Conservation (phyloP, 2,888 invertebrate genomes). For the Tryphoninae sp. region DNA sequence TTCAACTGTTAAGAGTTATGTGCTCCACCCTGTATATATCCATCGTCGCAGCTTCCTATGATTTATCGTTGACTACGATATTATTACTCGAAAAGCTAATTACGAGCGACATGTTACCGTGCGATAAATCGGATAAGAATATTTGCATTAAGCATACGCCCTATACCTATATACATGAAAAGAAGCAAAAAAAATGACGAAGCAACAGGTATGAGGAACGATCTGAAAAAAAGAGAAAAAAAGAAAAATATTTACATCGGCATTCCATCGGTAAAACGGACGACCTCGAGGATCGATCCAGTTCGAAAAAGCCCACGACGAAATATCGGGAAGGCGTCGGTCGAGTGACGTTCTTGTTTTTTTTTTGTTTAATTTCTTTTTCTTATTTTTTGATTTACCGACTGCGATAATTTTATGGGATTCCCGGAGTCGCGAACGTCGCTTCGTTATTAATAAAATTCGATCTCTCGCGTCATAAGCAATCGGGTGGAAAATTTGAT, state of each 20-base stretch:
- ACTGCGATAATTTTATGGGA: neutral
- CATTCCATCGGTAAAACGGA: neutral
- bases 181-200: neutral
- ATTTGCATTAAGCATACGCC: neutral
- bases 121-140: constrained; percentile 25
- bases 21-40: no score
- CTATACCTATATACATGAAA: neutral
- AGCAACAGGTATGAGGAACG: neutral
- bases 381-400: neutral
- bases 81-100: constrained; percentile 49
- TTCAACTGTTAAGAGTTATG: no score
- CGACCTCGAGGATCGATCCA: neutral
- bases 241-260: no score
- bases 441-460: constrained; percentile 14
- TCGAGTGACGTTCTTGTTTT: neutral
- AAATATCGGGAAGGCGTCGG: neutral
- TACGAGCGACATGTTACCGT: constrained; percentile 23
- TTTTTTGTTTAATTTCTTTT: neutral
- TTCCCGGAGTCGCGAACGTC: neutral
- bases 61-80: constrained; percentile 28
- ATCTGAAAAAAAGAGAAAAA: no score
- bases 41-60: constrained; percentile 1
- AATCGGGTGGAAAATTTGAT: no score
- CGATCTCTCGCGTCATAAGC: neutral
- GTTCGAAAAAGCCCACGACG: neutral